phyloP scores from a whole-genome alignment of 2,888 invertebrate species.

The Yponomeuta plumbellus region DNA sequence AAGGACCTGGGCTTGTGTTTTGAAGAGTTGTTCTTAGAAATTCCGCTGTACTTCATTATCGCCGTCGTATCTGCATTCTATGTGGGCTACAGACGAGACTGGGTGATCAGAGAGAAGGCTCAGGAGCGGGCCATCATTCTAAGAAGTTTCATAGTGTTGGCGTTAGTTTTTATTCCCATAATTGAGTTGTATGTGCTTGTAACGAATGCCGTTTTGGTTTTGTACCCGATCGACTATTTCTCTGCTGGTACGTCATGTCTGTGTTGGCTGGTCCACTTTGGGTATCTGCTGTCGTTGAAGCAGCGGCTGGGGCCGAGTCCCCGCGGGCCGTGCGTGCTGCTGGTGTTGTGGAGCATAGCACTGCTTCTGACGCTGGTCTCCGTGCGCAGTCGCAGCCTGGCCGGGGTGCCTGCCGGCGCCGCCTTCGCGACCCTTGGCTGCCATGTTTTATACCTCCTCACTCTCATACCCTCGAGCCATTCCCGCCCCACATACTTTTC shows the following conservation, averaged over 20 bases:
- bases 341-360: slow-evolving; percentile 82
- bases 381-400: slow-evolving; percentile 79
- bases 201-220: slow-evolving; percentile 58
- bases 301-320: slow-evolving; percentile 79
- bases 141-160: slow-evolving; percentile 79
- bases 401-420: slow-evolving; percentile 72
- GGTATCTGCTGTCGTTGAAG: slow-evolving; percentile 82
- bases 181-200: slow-evolving; percentile 80
- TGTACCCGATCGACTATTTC: slow-evolving; percentile 83
- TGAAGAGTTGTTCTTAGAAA: slow-evolving; percentile 86
- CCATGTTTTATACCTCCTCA: slow-evolving; percentile 82
- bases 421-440: slow-evolving; percentile 78
- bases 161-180: slow-evolving; percentile 81
- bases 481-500: slow-evolving; percentile 69
- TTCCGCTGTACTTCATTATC: slow-evolving; percentile 84
- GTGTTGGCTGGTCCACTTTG: slow-evolving; percentile 89
- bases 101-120: slow-evolving; percentile 77
- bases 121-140: slow-evolving; percentile 80
- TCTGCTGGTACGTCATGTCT: slow-evolving; percentile 82
- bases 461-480: slow-evolving; percentile 80
- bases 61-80: slow-evolving; percentile 88
- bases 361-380: slow-evolving; percentile 82
- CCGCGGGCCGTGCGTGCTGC: slow-evolving; percentile 82
- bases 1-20: slow-evolving; percentile 91
- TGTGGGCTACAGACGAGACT: slow-evolving; percentile 81